Percentiles rank a stretch among this genome's conserved stretches.
Evolutionary conservation across 2,797 vertebrate species (phyloP).

Genomic region (Manis pentadactyla): DNA sequence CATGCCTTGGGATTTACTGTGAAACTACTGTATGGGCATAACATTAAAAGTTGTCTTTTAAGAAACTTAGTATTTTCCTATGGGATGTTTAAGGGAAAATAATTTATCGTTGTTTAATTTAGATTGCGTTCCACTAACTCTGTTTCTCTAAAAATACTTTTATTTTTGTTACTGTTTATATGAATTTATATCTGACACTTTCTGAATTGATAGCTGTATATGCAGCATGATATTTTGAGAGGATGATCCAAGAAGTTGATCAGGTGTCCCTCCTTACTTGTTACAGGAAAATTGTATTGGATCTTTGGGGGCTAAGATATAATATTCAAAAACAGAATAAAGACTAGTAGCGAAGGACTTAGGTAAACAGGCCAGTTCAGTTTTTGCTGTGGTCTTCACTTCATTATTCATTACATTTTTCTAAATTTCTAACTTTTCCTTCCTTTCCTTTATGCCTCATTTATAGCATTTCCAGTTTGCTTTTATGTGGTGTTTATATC

Average conservation of each 20-base stretch:
- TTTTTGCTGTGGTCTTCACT: not conserved
- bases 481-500: not conserved
- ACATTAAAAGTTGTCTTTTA: not conserved
- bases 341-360: not conserved
- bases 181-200: conserved; percentile 6
- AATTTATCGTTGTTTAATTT: not conserved
- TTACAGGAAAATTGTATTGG: not conserved
- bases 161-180: not conserved
- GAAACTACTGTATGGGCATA: not conserved
- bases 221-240: conserved; percentile 3
- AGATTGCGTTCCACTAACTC: not conserved
- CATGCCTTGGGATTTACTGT: not conserved
- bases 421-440: conserved; percentile 6
- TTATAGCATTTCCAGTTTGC: not conserved
- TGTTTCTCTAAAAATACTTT: not conserved
- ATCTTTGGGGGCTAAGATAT: not conserved
- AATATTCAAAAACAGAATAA: not conserved
- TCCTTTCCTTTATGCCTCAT: not conserved
- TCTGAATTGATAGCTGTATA: not conserved
- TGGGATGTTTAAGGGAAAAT: not conserved
- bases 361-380: not conserved
- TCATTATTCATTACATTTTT: not conserved
- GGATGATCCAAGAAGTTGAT: not conserved
- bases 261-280: not conserved
- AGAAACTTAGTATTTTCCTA: not conserved